phyloP scores from a whole-genome alignment of 2,888 invertebrate species.

The Cerastis leucographa region DNA sequence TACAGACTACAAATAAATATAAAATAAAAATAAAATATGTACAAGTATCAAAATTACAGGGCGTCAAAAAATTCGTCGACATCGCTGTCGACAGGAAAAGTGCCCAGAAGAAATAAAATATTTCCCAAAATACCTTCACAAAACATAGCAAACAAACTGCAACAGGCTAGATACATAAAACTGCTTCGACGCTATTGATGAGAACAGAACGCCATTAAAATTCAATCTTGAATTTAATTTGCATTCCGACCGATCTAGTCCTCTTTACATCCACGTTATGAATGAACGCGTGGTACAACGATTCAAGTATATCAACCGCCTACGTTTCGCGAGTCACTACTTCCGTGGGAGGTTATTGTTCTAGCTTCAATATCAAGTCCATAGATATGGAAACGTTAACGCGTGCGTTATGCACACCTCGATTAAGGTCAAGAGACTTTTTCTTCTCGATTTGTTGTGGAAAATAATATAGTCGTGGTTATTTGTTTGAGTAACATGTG shows the following conservation, averaged over 20 bases:
- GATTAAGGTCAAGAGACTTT: constrained; percentile 62
- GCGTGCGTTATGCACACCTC: constrained; percentile 53
- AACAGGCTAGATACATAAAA: not conserved
- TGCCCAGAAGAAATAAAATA: too few relatives aligned
- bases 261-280: constrained; percentile 46
- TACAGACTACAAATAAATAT: too few relatives aligned
- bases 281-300: constrained; percentile 56
- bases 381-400: constrained; percentile 59
- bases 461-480: constrained; percentile 22
- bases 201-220: constrained; percentile 1
- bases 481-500: constrained; percentile 20
- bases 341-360: constrained; percentile 77
- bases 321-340: constrained; percentile 64
- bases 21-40: too few relatives aligned
- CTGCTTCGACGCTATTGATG: not conserved
- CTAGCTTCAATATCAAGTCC: constrained; percentile 72
- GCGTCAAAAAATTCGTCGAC: too few relatives aligned
- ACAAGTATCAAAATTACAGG: too few relatives aligned
- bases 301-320: constrained; percentile 61
- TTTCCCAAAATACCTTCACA: too few relatives aligned
- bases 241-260: constrained; percentile 49
- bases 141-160: not conserved
- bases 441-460: constrained; percentile 42
- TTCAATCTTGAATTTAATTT: constrained; percentile 34
- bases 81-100: too few relatives aligned